Evolutionary conservation across 2,888 invertebrate genomes (phyloP), one percentile per base, ranked within the genome.

Genomic region (Erannis defoliaria): DNA sequence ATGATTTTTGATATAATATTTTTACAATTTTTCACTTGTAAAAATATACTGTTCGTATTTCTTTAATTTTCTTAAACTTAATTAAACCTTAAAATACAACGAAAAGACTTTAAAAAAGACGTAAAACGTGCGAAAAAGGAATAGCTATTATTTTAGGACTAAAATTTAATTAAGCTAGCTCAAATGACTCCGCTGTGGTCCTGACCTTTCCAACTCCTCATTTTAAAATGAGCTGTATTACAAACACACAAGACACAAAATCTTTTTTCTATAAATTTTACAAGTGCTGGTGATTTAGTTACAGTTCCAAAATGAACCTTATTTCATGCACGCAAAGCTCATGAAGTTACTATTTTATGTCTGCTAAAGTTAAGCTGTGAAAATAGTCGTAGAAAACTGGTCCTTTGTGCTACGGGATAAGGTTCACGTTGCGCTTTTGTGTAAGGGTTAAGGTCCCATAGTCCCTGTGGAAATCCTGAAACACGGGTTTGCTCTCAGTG

Each of bases 401-500:
- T 33, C 48, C 48, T 48, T 67, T 42, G 40, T 12, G 2, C 10
- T 4, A 2, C 6, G 45, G 0, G 6, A 45, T 57, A 60, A 43
- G 49, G 64, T 33, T 33, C 16, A 26, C n/a, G 49, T 45, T 55
- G 31, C 45, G 18, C 37, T 49, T 45, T 29, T 49, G 21, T 40
- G 35, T 35, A 19, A 16, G 64, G 68, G 66, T 58, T 57, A 56
- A 63, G 62, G 71, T 74, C 69, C 66, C 53, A 53, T 64, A 64
- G 62, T 66, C 67, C 63, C 71, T 59, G 59, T 66, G 71, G 73
- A 74, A 78, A 74, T 76, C 72, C 71, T 74, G 61, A 70, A 81
- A 84, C 84, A 84, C 66, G 82, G 60, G 77, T 82, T 79, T 70
- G 72, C 84, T 82, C 77, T 83, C 74, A 77, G 68, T 49, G 62